phyloP scores from a whole-genome alignment of 2,797 vertebrate genomes.

The Zalophus californianus region DNA sequence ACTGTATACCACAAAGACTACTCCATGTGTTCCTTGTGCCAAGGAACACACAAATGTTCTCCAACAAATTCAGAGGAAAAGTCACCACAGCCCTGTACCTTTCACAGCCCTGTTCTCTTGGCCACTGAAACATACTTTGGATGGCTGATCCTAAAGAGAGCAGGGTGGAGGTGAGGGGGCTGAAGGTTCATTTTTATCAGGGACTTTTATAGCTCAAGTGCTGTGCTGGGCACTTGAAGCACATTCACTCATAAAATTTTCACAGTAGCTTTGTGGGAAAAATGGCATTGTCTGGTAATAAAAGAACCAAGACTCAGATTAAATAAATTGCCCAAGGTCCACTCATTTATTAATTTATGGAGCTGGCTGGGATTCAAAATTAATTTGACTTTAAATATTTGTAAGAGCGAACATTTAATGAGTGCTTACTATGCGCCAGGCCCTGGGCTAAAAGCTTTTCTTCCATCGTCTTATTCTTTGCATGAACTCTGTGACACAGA shows the following conservation, averaged over 20 bases:
- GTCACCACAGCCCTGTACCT: constrained; percentile 71
- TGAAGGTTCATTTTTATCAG: neutral
- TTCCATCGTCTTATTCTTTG: neutral
- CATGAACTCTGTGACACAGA: neutral
- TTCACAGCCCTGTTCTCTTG: constrained; percentile 78
- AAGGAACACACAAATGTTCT: constrained; percentile 82
- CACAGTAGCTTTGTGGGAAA: neutral
- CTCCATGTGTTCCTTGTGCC: constrained; percentile 83
- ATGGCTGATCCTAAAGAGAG: neutral
- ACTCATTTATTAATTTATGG: neutral
- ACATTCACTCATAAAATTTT: neutral
- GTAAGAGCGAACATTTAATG: neutral
- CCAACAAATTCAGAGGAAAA: constrained; percentile 79
- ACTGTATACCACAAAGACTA: constrained; percentile 79
- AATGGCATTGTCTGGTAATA: constrained; percentile 8
- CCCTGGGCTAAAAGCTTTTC: neutral
- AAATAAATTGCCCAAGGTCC: neutral
- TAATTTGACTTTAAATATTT: neutral
- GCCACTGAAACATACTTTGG: constrained; percentile 43
- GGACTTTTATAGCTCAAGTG: neutral
- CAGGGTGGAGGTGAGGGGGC: neutral
- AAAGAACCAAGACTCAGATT: neutral
- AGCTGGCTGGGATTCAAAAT: neutral
- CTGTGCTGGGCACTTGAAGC: neutral
- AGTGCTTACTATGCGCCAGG: neutral